Evolutionary conservation across 92 coral and sea anemone genomes (phyloP), one percentile per base, ranked within the genome.

Genomic region (Pocillopora grandis): DNA sequence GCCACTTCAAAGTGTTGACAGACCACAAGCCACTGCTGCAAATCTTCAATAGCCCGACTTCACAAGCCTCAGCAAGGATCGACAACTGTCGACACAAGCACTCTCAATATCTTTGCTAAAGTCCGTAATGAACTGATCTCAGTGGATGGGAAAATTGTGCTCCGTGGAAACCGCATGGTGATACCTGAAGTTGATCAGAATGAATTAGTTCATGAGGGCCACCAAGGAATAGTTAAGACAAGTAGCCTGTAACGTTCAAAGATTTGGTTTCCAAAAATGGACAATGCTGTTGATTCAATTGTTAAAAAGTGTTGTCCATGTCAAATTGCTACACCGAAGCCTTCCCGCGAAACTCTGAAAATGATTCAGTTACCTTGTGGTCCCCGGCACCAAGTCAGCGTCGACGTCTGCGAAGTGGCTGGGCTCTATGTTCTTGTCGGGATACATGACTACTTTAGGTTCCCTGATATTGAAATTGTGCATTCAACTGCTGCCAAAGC

Each of bases 211-310:
- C 92, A 89, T 56, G 86, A 89, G 48, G 92, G 88, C 5, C 92
- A 78, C 57, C 94, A 87, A 87, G 91, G 91, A 5, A 37, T 90
- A 10, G 91, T 87, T 6, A 83, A 84, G 18, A 90, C 91, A 1
- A 79, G 80, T 60, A 36, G 86, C 2, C 83, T 87, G 15, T 27
- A 87, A 18, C 79, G 91, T 15, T 85, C 77, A 18, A 87, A 83
- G 14, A 0, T 58, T 14, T 58, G 10, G 61, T 9, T 23, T 23
- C 23, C 23, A 23, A 23, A 0, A 23, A 23, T 23, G 23, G 23
- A 23, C 23, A 23, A 23, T 23, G 61, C 80, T 60, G 86, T 83
- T 18, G 92, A 85, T 52, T 76, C 67, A 6, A 77, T 37, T 37
- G 84, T 91, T n/a, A 88, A 88, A 78, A 31, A 23, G 23, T 23